Percentiles rank a stretch among this genome's conserved stretches.
These are phyloP conservation scores for Zoroaster sp. DNA, from an alignment of 53 echinoderm and acorn worm species.

Conservation along the genomic window DNA sequence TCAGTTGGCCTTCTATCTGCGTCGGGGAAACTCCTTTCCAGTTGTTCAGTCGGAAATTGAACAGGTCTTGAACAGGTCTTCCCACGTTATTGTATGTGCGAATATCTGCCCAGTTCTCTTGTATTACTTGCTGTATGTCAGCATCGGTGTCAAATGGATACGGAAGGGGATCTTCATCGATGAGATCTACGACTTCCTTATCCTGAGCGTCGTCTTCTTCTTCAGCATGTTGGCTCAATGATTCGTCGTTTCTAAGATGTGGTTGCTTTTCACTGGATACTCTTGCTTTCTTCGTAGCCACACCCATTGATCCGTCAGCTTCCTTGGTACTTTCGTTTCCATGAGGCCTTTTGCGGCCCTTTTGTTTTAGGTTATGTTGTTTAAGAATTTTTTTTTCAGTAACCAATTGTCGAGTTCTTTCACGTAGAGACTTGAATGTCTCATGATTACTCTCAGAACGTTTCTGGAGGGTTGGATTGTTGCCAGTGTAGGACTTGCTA, in stretches of 20 bases:
- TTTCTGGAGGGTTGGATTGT: background rate
- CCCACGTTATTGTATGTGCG: background rate
- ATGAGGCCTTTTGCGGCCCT: background rate
- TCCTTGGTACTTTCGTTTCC: background rate
- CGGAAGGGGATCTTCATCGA: background rate
- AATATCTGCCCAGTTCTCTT: background rate
- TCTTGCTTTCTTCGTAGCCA: background rate
- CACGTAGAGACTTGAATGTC: background rate
- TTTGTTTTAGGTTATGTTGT: background rate
- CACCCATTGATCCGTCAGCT: background rate
- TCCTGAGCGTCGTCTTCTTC: background rate
- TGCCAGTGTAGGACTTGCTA: too few relatives aligned
- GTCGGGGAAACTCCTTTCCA: too few relatives aligned
- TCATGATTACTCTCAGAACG: background rate
- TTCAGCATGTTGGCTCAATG: background rate
- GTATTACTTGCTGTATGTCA: background rate
- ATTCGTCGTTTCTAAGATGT: background rate
- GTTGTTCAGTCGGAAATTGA: background rate
- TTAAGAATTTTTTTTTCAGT: background rate
- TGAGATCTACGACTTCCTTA: background rate
- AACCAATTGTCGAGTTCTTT: background rate
- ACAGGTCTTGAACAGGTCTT: background rate
- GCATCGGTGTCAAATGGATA: background rate
- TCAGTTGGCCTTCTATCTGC: background rate
- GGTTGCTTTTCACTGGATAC: background rate